Conservation (phyloP, 2,797 vertebrate species). For the Pangasius macronema region DNA sequence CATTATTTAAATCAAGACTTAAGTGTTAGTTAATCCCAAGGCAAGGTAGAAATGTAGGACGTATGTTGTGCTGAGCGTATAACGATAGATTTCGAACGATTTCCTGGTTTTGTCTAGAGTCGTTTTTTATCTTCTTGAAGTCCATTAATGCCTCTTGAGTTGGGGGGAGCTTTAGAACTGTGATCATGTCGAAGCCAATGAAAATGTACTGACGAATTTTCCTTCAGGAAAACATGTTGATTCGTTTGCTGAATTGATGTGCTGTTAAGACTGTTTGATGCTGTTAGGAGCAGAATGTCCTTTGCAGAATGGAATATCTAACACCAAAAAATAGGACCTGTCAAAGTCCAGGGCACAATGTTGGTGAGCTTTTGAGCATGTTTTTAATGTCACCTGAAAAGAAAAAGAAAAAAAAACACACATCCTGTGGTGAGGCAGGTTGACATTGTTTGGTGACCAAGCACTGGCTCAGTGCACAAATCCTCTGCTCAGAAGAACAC, state of each 20-base stretch:
- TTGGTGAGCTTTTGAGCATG: conserved; percentile 17
- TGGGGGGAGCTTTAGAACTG: conserved; percentile 33
- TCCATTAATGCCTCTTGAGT: conserved; percentile 30
- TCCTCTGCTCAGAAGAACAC: conserved; percentile 49
- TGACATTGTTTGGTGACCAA: neutral
- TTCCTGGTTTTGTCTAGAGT: conserved; percentile 38
- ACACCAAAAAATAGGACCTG: conserved; percentile 48
- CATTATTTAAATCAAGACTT: conserved; percentile 54
- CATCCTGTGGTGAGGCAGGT: neutral
- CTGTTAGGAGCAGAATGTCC: conserved; percentile 37
- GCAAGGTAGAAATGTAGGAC: conserved; percentile 49
- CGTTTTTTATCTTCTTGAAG: conserved; percentile 39
- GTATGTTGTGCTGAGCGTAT: conserved; percentile 48
- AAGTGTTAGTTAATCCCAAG: conserved; percentile 51
- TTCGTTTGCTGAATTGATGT: conserved; percentile 35
- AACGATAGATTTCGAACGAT: conserved; percentile 38
- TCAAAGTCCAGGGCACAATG: conserved; percentile 28
- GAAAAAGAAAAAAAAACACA: too few relatives aligned
- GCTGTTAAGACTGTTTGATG: conserved; percentile 39
- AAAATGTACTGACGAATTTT: conserved; percentile 33
- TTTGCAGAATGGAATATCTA: conserved; percentile 32
- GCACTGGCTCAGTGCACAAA: conserved; percentile 10
- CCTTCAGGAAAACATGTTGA: conserved; percentile 20
- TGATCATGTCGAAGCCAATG: conserved; percentile 51
- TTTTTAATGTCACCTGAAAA: conserved; percentile 1